phyloP scores from a whole-genome alignment of 2,113 vertebrate species.

The Bubo blakistoni region DNA sequence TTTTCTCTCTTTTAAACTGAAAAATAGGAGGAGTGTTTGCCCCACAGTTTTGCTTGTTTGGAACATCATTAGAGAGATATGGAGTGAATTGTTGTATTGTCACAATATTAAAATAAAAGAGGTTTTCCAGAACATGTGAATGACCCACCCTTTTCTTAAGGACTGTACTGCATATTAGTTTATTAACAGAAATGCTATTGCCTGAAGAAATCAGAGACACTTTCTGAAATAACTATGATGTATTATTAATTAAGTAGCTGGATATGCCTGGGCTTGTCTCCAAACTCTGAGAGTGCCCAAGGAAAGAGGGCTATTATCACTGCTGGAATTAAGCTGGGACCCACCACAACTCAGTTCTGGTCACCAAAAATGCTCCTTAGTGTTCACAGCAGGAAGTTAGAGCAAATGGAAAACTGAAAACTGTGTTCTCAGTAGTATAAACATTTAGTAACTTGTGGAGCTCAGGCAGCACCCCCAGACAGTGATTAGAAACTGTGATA shows the following conservation, averaged over 20 bases:
- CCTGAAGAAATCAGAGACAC: neutral
- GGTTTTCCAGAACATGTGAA: neutral
- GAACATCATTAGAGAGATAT: neutral
- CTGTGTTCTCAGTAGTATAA: neutral
- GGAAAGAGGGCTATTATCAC: neutral
- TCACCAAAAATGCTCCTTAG: neutral
- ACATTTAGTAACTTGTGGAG: neutral
- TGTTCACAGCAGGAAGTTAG: neutral
- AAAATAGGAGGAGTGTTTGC: neutral
- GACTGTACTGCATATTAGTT: neutral
- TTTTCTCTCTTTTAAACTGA: neutral
- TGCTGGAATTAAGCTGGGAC: neutral
- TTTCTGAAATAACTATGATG: slow-evolving; percentile 36
- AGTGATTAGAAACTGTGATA: neutral
- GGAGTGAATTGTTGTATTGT: neutral
- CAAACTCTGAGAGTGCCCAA: neutral
- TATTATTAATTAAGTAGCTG: slow-evolving; percentile 30
- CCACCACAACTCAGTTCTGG: neutral
- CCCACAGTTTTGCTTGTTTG: neutral
- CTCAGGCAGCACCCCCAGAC: neutral
- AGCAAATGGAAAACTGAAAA: neutral
- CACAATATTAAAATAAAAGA: neutral
- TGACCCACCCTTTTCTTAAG: neutral
- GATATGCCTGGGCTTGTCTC: neutral
- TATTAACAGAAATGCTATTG: neutral